phyloP scores from a whole-genome alignment of 2,113 vertebrate species.

The Cynocephalus volans region DNA sequence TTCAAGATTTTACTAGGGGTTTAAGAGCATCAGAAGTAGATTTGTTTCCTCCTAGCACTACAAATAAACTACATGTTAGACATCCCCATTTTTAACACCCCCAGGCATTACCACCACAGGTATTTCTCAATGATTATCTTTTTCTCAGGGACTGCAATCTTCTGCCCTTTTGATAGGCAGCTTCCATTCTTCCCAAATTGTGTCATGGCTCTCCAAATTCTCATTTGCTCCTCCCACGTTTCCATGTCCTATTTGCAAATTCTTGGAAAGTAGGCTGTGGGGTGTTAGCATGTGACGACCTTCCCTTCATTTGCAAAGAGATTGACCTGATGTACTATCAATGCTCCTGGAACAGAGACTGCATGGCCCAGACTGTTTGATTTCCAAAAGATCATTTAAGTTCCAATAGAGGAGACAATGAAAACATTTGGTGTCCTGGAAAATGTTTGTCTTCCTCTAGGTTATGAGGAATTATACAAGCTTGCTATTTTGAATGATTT shows the following conservation, averaged over 20 bases:
- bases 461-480: not conserved
- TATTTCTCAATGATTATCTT: not conserved
- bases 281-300: not conserved
- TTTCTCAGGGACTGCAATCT: not conserved
- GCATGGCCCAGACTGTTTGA: not conserved
- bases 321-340: not conserved
- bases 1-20: not conserved
- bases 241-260: not conserved
- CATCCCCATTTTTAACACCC: not conserved
- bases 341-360: not conserved
- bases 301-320: not conserved
- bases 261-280: not conserved
- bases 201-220: not conserved
- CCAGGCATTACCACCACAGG: not conserved
- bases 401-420: not conserved
- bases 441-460: slow-evolving; percentile 23
- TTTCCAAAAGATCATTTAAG: slow-evolving; percentile 12
- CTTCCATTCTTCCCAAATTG: not conserved
- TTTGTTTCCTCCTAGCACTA: not conserved
- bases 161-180: not conserved
- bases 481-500: slow-evolving; percentile 49
- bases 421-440: not conserved
- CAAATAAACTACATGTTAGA: not conserved
- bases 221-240: not conserved
- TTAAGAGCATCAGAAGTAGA: not conserved